phyloP scores from a whole-genome alignment of 37 sponge, comb jelly and placozoan species.

The Diacarnus erythraeanus region DNA sequence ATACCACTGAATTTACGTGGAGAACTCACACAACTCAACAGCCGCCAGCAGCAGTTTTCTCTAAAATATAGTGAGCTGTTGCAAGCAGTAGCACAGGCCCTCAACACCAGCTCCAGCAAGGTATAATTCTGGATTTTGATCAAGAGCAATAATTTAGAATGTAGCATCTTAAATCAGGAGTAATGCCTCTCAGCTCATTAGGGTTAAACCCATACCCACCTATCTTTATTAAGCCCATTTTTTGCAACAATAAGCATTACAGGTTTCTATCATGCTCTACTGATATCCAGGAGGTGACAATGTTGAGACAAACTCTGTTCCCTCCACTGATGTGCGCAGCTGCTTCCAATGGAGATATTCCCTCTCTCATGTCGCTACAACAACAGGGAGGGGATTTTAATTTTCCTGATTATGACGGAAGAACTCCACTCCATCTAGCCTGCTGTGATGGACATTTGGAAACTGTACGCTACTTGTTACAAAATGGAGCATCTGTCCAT shows the following conservation, averaged over 20 bases:
- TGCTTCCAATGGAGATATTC: constrained; percentile 73
- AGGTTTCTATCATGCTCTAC: too few relatives aligned
- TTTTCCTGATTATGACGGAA: constrained; percentile 75
- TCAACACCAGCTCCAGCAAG: constrained; percentile 55
- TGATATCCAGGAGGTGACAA: constrained; percentile 68
- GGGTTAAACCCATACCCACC: too few relatives aligned
- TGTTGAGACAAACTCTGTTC: constrained; percentile 55
- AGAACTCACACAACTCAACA: constrained; percentile 65
- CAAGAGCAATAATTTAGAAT: too few relatives aligned
- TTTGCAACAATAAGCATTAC: too few relatives aligned
- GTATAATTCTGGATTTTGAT: too few relatives aligned
- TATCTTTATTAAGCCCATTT: too few relatives aligned
- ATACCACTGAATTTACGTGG: constrained; percentile 68
- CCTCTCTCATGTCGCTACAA: constrained; percentile 25
- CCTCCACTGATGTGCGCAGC: constrained; percentile 88
- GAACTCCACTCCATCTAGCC: constrained; percentile 91
- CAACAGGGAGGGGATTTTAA: constrained; percentile 78
- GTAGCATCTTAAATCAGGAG: too few relatives aligned
- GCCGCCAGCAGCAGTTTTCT: constrained; percentile 6
- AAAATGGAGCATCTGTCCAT: constrained; percentile 85
- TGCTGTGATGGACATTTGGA: constrained; percentile 72
- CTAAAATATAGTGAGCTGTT: constrained; percentile 34
- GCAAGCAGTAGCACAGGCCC: constrained; percentile 28
- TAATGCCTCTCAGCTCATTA: too few relatives aligned
- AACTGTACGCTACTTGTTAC: constrained; percentile 71